These are phyloP conservation scores for Tetranychus piercei DNA, from an alignment of 2,888 invertebrate species.

Conservation along the genomic window DNA sequence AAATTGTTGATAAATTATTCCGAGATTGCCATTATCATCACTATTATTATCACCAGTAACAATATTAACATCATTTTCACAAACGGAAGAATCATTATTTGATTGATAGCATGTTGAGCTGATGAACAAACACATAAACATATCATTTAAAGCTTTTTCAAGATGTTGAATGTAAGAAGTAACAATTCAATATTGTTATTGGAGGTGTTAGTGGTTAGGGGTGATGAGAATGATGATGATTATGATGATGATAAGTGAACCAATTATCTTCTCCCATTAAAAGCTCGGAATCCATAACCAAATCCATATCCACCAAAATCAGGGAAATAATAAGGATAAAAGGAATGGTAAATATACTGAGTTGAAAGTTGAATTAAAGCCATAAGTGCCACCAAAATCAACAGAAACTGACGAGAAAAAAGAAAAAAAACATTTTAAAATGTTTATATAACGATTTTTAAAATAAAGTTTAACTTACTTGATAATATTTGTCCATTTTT, in stretches of 20 bases:
- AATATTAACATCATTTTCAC: no score
- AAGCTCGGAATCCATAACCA: slow-evolving; percentile 6
- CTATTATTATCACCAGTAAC: no score
- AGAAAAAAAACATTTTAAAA: background rate
- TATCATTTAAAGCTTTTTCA: no score
- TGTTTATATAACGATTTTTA: background rate
- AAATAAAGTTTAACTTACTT: background rate
- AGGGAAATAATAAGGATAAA: slow-evolving; percentile 9
- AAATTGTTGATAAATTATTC: no score
- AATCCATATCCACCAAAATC: slow-evolving; percentile 2
- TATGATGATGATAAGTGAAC: background rate
- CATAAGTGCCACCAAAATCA: background rate
- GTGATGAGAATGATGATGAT: no score
- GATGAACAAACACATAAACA: no score
- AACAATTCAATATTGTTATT: background rate
- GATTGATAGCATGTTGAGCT: no score
- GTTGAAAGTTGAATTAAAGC: background rate
- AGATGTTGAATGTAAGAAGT: background rate
- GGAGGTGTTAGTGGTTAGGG: no score
- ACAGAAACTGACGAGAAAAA: background rate
- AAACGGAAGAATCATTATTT: no score
- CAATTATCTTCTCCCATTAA: slow-evolving; percentile 3
- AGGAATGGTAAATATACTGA: background rate
- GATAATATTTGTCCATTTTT: background rate
- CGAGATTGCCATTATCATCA: no score